phyloP scores from a whole-genome alignment of 1,140 invertebrate species.

The Drosophila equinoxialis region DNA sequence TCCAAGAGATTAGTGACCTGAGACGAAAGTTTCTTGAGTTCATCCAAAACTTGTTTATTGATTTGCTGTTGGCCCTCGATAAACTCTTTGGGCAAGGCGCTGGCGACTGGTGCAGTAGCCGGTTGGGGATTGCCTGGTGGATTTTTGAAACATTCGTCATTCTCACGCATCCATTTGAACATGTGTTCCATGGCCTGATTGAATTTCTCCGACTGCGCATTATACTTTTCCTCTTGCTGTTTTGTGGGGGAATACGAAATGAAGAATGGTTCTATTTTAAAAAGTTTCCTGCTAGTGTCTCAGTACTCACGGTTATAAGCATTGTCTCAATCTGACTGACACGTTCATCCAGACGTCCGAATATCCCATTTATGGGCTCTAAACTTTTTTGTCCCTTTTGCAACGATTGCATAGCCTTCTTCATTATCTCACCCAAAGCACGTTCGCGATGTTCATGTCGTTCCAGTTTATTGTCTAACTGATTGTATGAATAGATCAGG shows the following conservation, averaged over 20 bases:
- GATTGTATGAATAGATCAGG: conserved; percentile 91
- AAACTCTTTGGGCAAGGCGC: conserved; percentile 56
- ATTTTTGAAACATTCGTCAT: conserved; percentile 73
- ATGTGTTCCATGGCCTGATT: conserved; percentile 87
- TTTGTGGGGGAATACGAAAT: background rate
- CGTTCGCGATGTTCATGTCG: conserved; percentile 92
- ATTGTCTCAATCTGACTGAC: conserved; percentile 88
- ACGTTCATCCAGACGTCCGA: conserved; percentile 87
- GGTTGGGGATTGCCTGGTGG: conserved; percentile 66
- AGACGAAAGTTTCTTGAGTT: conserved; percentile 84
- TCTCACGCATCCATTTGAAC: conserved; percentile 86
- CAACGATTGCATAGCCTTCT: conserved; percentile 88
- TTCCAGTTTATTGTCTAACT: conserved; percentile 92
- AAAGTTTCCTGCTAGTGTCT: too few species aligned
- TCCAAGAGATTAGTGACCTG: conserved; percentile 85
- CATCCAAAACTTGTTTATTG: conserved; percentile 84
- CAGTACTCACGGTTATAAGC: conserved; percentile 84
- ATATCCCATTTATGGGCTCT: conserved; percentile 87
- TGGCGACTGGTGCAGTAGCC: conserved; percentile 20
- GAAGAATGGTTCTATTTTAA: too few species aligned
- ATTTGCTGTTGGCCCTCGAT: conserved; percentile 58
- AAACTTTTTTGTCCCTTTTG: conserved; percentile 89
- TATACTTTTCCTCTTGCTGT: conserved; percentile 81
- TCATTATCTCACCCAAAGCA: conserved; percentile 90
- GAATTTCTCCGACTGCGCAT: conserved; percentile 87